Conservation (phyloP, 2,113 vertebrate genomes). For the Anguilla japonica region DNA sequence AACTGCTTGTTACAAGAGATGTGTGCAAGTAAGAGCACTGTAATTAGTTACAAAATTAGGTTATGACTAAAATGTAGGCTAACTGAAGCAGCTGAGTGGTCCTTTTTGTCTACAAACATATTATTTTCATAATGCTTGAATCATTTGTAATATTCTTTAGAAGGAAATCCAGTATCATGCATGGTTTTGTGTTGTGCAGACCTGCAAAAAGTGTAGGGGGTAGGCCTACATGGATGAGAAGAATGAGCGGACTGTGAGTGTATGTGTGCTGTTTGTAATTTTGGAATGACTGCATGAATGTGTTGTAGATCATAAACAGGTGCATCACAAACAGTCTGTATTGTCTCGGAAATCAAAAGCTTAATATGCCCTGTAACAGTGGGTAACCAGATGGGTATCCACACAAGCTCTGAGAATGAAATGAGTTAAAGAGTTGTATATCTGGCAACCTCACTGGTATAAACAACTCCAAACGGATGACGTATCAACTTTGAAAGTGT, state of each 20-base stretch:
- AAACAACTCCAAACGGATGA: constrained; percentile 36
- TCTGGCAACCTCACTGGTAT: constrained; percentile 18
- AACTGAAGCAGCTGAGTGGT: no score
- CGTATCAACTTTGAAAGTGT: constrained; percentile 21
- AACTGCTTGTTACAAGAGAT: no score
- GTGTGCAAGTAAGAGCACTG: no score
- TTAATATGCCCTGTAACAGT: not conserved
- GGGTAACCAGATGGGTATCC: not conserved
- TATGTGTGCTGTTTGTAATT: not conserved
- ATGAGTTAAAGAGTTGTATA: constrained; percentile 3
- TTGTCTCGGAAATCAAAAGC: not conserved
- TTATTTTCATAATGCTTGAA: no score
- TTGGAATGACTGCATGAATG: not conserved
- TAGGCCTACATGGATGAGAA: no score
- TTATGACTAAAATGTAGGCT: no score
- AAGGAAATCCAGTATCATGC: no score
- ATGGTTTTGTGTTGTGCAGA: no score
- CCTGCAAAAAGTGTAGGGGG: no score
- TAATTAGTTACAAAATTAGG: no score
- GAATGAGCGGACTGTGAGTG: not conserved
- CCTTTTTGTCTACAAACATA: no score
- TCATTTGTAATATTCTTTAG: no score
- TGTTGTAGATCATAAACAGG: not conserved
- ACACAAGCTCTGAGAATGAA: constrained; percentile 11
- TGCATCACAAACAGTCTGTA: not conserved